Evolutionary conservation across 92 coral and sea anemone species (phyloP).

Genomic region (Montipora capitata): DNA sequence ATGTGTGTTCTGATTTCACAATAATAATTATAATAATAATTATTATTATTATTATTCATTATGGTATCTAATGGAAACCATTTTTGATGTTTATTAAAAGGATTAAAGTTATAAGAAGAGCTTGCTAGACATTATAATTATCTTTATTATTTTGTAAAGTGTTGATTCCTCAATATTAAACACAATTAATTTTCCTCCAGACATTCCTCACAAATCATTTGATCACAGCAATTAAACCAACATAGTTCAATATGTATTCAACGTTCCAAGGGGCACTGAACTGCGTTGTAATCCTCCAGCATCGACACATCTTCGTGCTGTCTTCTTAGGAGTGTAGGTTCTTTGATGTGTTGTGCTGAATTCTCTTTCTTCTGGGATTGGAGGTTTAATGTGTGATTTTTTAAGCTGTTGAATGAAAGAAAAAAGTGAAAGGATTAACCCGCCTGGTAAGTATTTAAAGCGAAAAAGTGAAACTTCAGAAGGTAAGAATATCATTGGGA

Average conservation of each 20-base stretch:
- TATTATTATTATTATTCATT: too few relatives aligned
- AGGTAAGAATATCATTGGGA: too few relatives aligned
- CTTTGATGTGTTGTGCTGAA: slow-evolving; percentile 96
- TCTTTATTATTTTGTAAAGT: too few relatives aligned
- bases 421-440: not conserved
- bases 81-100: too few relatives aligned
- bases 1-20: too few relatives aligned
- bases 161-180: too few relatives aligned
- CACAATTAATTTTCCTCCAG: too few relatives aligned
- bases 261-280: slow-evolving; percentile 92
- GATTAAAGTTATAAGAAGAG: too few relatives aligned
- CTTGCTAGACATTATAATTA: too few relatives aligned
- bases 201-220: not conserved
- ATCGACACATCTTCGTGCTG: slow-evolving; percentile 67
- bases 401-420: slow-evolving; percentile 74
- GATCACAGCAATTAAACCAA: not conserved
- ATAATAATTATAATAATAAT: too few relatives aligned
- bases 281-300: slow-evolving; percentile 91
- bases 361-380: slow-evolving; percentile 82
- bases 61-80: too few relatives aligned
- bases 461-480: not conserved
- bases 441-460: not conserved
- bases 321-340: slow-evolving; percentile 91
- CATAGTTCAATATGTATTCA: slow-evolving; percentile 34
- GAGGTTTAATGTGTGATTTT: slow-evolving; percentile 93